Conservation (phyloP, 1,140 invertebrate genomes). For the Brachionus koreanus region DNA sequence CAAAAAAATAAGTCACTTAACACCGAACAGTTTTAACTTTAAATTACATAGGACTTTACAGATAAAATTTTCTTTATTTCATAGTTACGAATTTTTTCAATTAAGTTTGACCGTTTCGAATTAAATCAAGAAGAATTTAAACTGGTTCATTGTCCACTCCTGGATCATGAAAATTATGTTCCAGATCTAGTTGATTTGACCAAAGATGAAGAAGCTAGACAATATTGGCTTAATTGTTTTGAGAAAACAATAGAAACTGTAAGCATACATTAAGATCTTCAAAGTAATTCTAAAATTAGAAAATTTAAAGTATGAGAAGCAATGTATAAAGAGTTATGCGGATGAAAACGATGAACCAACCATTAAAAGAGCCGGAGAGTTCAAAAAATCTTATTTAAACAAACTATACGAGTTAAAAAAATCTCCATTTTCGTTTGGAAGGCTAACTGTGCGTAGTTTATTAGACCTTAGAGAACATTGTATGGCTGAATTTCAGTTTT, state of each 20-base stretch:
- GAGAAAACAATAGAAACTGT: conserved; percentile 67
- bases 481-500: conserved; percentile 81
- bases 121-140: conserved; percentile 66
- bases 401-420: conserved; percentile 71
- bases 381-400: conserved; percentile 76
- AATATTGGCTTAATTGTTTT: conserved; percentile 88
- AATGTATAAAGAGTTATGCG: conserved; percentile 71
- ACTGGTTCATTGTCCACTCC: conserved; percentile 64
- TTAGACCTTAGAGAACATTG: conserved; percentile 86
- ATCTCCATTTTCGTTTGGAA: conserved; percentile 77
- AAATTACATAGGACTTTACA: no score
- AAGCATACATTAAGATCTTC: conserved; percentile 52
- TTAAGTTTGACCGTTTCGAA: conserved; percentile 65
- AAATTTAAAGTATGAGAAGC: conserved; percentile 50
- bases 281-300: background rate
- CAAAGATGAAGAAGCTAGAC: conserved; percentile 75
- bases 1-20: no score
- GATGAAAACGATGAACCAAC: conserved; percentile 70
- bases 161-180: conserved; percentile 67
- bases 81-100: no score
- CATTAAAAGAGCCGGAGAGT: conserved; percentile 71
- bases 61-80: no score
- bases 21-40: no score
- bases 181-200: conserved; percentile 84
- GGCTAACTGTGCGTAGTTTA: conserved; percentile 77